Conservation (phyloP, 2,888 invertebrate genomes). For the Tillus elongatus region DNA sequence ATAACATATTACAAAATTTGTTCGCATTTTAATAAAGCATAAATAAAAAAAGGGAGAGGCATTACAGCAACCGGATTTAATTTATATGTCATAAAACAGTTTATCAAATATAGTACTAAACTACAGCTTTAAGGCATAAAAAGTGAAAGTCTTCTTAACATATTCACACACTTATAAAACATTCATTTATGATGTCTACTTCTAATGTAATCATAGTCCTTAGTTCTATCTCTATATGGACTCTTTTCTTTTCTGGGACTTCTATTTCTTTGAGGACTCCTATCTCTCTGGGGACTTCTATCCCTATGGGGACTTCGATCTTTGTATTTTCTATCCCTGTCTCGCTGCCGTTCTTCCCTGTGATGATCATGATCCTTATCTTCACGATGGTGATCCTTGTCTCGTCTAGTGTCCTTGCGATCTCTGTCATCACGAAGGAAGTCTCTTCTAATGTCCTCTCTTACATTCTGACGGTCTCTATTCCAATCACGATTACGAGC, state of each 20-base stretch:
- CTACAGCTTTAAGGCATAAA: too few species aligned
- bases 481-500: conserved; percentile 33
- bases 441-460: conserved; percentile 32
- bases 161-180: too few species aligned
- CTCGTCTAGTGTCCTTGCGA: conserved; percentile 23
- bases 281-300: conserved; percentile 21
- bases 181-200: conserved; percentile 3
- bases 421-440: conserved; percentile 34
- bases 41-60: too few species aligned
- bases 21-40: too few species aligned
- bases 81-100: too few species aligned
- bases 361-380: conserved; percentile 23
- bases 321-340: conserved; percentile 31
- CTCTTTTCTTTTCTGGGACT: conserved; percentile 14
- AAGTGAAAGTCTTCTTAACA: too few species aligned
- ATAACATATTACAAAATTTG: too few species aligned
- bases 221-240: conserved; percentile 14
- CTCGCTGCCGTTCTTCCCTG: conserved; percentile 27
- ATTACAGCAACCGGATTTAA: too few species aligned
- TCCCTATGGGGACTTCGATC: conserved; percentile 8
- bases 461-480: conserved; percentile 26
- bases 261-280: conserved; percentile 31
- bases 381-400: conserved; percentile 32
- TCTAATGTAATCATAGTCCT: neutral
- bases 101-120: too few species aligned